Evolutionary conservation across 2,888 invertebrate genomes (phyloP).

Genomic region (Eupithecia exiguata): DNA sequence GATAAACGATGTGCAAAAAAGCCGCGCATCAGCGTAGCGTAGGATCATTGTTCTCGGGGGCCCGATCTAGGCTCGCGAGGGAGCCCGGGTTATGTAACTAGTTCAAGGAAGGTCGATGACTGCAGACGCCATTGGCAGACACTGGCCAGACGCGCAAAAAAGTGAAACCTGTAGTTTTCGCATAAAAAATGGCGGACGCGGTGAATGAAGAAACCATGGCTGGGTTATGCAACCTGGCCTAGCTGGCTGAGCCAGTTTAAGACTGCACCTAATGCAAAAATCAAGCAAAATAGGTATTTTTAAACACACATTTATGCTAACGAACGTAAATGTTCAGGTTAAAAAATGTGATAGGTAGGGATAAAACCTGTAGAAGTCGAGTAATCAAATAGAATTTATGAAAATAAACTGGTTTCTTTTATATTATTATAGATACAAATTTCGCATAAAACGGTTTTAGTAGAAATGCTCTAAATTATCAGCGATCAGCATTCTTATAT

Average conservation of each 20-base stretch:
- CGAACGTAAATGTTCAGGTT: no score
- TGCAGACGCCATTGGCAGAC: constrained; percentile 71
- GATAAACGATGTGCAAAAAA: constrained; percentile 30
- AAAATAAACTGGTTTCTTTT: no score
- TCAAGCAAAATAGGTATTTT: no score
- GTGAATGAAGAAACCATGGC: constrained; percentile 47
- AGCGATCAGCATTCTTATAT: no score
- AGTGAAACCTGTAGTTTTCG: constrained; percentile 78
- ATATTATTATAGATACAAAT: no score
- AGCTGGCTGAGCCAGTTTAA: not conserved
- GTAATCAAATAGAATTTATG: no score
- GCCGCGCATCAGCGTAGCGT: not conserved
- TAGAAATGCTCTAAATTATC: no score
- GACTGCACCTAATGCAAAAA: no score
- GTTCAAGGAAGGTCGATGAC: constrained; percentile 80
- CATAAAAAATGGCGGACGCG: constrained; percentile 44
- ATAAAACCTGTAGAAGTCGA: no score
- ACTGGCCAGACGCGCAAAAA: constrained; percentile 79
- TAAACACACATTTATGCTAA: no score
- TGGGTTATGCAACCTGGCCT: constrained; percentile 37
- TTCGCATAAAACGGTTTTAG: no score
- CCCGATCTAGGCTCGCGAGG: constrained; percentile 47
- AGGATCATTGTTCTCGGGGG: constrained; percentile 38
- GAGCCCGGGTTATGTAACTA: constrained; percentile 66
- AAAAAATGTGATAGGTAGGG: no score